A percentile compares a stretch with the other conserved stretches of the same genome.
Conservation (phyloP, 2,888 invertebrate species). For the Saturnia pavonia region DNA sequence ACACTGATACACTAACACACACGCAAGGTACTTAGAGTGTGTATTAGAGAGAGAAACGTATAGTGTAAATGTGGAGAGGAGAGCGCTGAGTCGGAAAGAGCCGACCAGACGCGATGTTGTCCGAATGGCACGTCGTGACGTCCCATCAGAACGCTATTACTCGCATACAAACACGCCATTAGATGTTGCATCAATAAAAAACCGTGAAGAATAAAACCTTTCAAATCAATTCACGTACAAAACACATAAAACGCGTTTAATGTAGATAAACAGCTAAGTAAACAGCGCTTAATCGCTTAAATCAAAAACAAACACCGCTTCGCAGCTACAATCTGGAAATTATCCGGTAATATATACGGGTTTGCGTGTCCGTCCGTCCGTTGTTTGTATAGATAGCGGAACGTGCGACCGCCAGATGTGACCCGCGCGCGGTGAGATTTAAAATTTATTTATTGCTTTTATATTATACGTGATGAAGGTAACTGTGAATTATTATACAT, state of each 20-base stretch:
- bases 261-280: slow-evolving; percentile 16
- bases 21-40: no score
- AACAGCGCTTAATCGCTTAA: slow-evolving; percentile 17
- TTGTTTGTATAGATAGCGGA: slow-evolving; percentile 23
- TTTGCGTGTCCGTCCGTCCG: slow-evolving; percentile 36
- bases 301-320: slow-evolving; percentile 23
- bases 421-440: slow-evolving; percentile 3
- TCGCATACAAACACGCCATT: no score
- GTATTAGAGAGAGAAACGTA: no score
- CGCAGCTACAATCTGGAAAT: slow-evolving; percentile 18
- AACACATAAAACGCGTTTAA: slow-evolving; percentile 6
- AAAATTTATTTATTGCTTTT: slow-evolving; percentile 16
- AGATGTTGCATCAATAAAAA: no score
- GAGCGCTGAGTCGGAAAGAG: no score
- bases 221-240: not conserved
- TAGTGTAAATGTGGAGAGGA: no score
- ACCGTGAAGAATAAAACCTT: not conserved
- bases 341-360: slow-evolving; percentile 38
- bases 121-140: no score
- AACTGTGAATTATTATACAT: no score
- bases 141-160: no score
- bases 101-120: no score
- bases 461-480: not conserved
- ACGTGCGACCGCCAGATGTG: slow-evolving; percentile 23
- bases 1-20: no score